Evolutionary conservation across 2,113 vertebrate species (phyloP), one percentile per base, ranked within the genome.

Genomic region (Sula dactylatra): DNA sequence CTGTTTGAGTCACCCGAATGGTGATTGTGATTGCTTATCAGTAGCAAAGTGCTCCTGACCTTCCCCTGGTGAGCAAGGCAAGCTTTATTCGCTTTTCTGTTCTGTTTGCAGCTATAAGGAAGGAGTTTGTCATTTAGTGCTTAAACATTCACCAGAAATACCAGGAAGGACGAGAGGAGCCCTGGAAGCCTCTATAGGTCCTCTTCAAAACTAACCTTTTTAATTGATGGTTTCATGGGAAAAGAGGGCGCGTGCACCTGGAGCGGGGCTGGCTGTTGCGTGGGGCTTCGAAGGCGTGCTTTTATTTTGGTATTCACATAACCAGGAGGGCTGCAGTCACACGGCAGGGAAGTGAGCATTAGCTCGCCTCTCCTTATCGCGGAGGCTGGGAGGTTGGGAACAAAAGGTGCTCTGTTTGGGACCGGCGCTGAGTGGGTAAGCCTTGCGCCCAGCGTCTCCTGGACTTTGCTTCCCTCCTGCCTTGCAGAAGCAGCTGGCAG

Each of bases 361-460:
- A 34, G 91, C 89, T 91, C n/a, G 7, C 38, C 21, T 8, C 61
- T 79, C 93, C 69, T 97, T 97, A 97, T 95, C 95, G 21, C 40
- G 26, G 49, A 64, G 65, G 36, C 71, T 56, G 45, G 88, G 79
- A 92, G 93, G 77, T 85, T 12, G 47, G 71, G 90, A 98, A 98
- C 97, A 98, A 97, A 97, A 98, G 97, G 70, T 6, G 0, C 83
- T 97, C 81, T 98, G 96, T 98, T 96, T 5, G 74, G 86, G 58
- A 40, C 72, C 12, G 45, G 54, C 32, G 13, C 70, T 55, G 49
- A 20, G 64, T 94, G 69, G 69, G 42, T 93, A 76, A 90, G 72
- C 69, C 59, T 49, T 17, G 17, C 21, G 25, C 84, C 65, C 62
- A 31, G 36, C 25, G 7, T 65, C 89, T 96, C 80, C 94, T 96